A percentile compares a stretch with the other conserved stretches of the same genome.
phyloP scores from a whole-genome alignment of 2,113 vertebrate genomes.

The Rousettus leschenaultii region DNA sequence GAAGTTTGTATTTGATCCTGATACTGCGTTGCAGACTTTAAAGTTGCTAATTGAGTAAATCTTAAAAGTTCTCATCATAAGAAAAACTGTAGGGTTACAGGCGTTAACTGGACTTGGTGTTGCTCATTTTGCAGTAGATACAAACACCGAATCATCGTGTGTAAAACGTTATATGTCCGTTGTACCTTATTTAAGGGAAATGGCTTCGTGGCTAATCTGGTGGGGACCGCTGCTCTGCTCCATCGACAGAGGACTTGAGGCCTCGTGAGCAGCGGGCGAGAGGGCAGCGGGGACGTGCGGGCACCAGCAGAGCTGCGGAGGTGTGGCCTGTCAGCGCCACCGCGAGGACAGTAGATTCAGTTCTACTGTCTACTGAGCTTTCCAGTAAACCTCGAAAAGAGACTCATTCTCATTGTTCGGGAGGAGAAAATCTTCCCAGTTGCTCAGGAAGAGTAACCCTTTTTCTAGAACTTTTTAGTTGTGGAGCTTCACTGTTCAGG shows the following conservation, averaged over 20 bases:
- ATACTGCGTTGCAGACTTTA: background rate
- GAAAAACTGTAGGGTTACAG: background rate
- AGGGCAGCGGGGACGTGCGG: no score
- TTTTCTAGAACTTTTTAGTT: background rate
- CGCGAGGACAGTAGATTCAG: background rate
- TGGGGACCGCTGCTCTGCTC: background rate
- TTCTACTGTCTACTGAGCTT: background rate
- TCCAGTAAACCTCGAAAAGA: background rate
- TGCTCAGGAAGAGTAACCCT: background rate
- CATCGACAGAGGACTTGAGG: background rate
- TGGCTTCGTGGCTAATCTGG: background rate
- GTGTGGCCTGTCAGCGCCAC: background rate
- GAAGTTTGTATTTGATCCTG: background rate
- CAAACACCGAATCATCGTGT: background rate
- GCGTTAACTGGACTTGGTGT: background rate
- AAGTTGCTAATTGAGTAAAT: background rate
- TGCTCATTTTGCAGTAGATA: background rate
- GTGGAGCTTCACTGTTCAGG: background rate
- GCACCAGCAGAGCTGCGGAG: no score
- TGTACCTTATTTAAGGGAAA: background rate
- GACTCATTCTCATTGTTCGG: background rate
- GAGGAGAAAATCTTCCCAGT: background rate
- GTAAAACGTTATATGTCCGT: background rate
- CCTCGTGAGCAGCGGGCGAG: no score
- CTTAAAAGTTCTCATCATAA: background rate